Evolutionary conservation across 2,888 invertebrate genomes (phyloP), one percentile per base, ranked within the genome.

Genomic region (Megalurothrips usitatus): DNA sequence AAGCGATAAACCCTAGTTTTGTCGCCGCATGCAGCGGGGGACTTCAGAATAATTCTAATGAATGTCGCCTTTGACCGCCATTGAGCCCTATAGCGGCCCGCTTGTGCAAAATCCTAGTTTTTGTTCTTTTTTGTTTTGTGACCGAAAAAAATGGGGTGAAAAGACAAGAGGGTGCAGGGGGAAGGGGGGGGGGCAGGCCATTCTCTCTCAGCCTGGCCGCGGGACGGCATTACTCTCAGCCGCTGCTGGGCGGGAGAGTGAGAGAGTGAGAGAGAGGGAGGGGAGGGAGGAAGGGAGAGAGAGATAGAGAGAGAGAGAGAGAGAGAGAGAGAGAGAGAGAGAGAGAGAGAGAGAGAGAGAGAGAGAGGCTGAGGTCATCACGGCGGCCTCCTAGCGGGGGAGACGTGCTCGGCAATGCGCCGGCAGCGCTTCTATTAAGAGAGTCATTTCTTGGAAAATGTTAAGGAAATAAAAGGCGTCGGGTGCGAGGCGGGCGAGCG

Each of bases 401-500:
- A 43, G 6, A 2, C 34, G 34, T 43, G 19, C 58, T 14, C 19
- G 58, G 58, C 58, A 75, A 26, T 26, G 68, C 26, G 68, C 68
- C 68, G 68, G 26, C 23, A 26, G 26, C 68, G 68, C 68, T 75
- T 75, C 68, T 75, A 75, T 75, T 75, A 75, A 75, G 68, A 75
- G 68, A 75, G 68, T 75, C 68, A 75, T 75, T 75, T 75, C 68
- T 75, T 75, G 68, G 68, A 75, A 75, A 75, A 75, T 75, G 68
- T 75, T 75, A 26, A 12, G 68, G 68, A 75, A 75, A 26, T 75
- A 75, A 75, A 75, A 75, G 68, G 23, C 23, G 68, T 26, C 68
- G 26, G 26, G 26, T n/a, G 68, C 68, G 68, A 43, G 34, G 34
- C 34, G 34, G 34, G 3, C 34, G 34, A 6, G 3, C 19, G 6